Percentiles rank a stretch among this genome's conserved stretches.
Conservation (phyloP, 1,140 invertebrate genomes). For the Meloidogyne chitwoodi region DNA sequence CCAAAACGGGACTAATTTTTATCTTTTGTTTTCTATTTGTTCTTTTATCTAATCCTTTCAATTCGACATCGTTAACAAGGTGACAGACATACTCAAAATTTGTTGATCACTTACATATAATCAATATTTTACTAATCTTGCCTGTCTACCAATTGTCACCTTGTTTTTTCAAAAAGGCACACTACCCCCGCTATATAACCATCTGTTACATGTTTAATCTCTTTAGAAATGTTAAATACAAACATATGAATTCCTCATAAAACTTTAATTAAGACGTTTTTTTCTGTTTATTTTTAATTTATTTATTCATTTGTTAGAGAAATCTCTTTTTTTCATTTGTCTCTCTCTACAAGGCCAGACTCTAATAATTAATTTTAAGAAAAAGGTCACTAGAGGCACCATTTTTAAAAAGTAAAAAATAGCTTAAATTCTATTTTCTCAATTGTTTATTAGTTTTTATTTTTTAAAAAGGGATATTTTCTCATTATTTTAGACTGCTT, state of each 20-base stretch:
- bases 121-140: neutral
- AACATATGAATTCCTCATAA: too few relatives aligned
- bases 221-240: neutral
- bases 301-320: too few relatives aligned
- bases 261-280: neutral
- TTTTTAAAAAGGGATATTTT: neutral
- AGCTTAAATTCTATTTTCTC: neutral
- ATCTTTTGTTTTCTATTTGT: too few relatives aligned
- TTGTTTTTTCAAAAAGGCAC: neutral
- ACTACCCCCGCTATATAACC: neutral
- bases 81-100: too few relatives aligned
- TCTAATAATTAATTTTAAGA: neutral
- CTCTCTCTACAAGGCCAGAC: neutral
- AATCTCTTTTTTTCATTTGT: neutral
- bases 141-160: neutral
- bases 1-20: neutral
- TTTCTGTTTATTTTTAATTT: neutral
- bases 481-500: neutral
- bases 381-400: neutral
- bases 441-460: neutral
- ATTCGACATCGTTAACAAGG: neutral
- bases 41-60: too few relatives aligned
- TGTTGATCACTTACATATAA: neutral
- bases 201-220: neutral
- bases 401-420: neutral